Conservation (phyloP, 2,797 vertebrate genomes). For the Mormyrops boulengeri region DNA sequence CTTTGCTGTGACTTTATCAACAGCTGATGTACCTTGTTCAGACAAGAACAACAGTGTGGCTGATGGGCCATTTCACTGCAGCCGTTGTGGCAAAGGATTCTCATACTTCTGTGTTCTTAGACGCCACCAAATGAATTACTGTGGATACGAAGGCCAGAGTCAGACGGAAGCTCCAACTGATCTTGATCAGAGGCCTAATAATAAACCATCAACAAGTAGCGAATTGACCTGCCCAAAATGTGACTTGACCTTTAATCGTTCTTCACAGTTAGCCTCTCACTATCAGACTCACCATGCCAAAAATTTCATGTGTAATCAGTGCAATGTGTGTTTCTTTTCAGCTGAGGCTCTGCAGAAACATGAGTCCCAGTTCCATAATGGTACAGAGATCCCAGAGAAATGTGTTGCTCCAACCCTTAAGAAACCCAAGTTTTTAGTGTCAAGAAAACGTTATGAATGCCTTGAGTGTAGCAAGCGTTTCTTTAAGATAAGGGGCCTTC, state of each 20-base stretch:
- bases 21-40: constrained; percentile 41
- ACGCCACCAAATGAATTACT: constrained; percentile 54
- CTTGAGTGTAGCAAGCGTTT: constrained; percentile 56
- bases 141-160: constrained; percentile 35
- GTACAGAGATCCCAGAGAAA: constrained; percentile 3
- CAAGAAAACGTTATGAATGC: constrained; percentile 45
- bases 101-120: constrained; percentile 57
- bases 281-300: constrained; percentile 38
- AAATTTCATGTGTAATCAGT: constrained; percentile 5
- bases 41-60: constrained; percentile 35
- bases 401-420: background rate
- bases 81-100: constrained; percentile 57
- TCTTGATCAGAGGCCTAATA: background rate
- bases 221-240: constrained; percentile 41
- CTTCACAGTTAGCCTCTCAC: constrained; percentile 39
- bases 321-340: constrained; percentile 15
- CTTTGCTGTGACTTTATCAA: constrained; percentile 36
- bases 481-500: constrained; percentile 55
- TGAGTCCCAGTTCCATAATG: background rate
- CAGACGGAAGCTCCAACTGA: constrained; percentile 21
- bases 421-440: background rate
- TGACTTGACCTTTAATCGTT: constrained; percentile 38
- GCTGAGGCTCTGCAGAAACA: constrained; percentile 24
- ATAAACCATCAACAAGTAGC: background rate
- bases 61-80: constrained; percentile 53